These are phyloP conservation scores for Eugnorisma glareosa DNA, from an alignment of 2,888 invertebrate species.

Conservation along the genomic window DNA sequence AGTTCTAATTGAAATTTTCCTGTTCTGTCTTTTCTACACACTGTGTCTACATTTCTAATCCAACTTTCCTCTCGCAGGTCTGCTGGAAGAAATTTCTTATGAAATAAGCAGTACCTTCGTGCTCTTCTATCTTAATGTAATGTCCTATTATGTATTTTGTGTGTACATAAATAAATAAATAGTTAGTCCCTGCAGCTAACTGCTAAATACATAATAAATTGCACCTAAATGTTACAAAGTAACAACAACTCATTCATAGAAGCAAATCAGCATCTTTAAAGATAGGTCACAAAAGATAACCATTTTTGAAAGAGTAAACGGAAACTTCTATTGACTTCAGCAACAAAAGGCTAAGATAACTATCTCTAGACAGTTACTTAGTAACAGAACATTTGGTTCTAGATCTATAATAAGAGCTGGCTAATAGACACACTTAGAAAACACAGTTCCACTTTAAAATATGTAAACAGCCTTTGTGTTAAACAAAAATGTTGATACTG, in stretches of 20 bases:
- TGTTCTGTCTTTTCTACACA: too few species aligned
- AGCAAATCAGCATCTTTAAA: background rate
- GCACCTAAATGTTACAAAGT: background rate
- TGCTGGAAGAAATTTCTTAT: too few species aligned
- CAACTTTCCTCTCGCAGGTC: too few species aligned
- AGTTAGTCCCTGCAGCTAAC: background rate
- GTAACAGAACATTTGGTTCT: constrained; percentile 1
- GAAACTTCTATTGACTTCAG: background rate
- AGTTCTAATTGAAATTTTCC: too few species aligned
- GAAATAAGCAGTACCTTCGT: too few species aligned
- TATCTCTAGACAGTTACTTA: background rate
- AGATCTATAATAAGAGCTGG: constrained; percentile 4
- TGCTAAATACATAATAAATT: background rate
- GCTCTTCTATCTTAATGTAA: too few species aligned
- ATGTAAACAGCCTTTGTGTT: constrained; percentile 56
- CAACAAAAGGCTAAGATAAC: constrained; percentile 9
- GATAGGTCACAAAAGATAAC: background rate
- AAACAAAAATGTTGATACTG: constrained; percentile 58
- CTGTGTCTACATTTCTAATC: too few species aligned
- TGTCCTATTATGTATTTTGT: too few species aligned
- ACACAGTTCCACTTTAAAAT: constrained; percentile 29
- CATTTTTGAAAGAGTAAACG: background rate
- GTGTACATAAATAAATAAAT: too few species aligned
- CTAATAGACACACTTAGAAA: constrained; percentile 28
- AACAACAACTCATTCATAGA: background rate